Base-by-base conservation (phyloP, 2,113 vertebrate species). In the Ia io region DNA sequence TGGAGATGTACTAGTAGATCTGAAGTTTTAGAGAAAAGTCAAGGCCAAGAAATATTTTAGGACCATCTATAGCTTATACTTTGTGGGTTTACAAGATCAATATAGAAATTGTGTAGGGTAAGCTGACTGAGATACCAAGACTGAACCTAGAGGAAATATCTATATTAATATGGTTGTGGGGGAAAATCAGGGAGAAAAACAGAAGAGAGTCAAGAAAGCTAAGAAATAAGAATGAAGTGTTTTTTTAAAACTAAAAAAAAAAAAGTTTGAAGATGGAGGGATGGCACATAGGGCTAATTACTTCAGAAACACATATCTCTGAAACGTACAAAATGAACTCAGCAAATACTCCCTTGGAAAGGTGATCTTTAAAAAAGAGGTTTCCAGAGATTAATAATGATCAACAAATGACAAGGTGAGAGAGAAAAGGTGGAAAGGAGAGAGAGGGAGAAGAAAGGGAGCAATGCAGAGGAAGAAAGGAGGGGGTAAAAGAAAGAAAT, bases 311-410 rank as follows among this genome's bases (percentile, higher is more conserved):
- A n/a, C n/a, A n/a, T n/a, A 35, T 12, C 23, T 35, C 77, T 76
- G 30, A 90, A 87, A 95, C 61, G 67, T 44, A 80, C 12, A 93
- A 95, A 94, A 88, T 35, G 63, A 65, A 23, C 17, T 93, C 87
- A 94, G 69, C 25, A 94, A 94, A 89, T 47, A 93, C 5, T 88
- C 25, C 6, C 79, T 74, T 77, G 35, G 35, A 32, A 94, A 47
- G 22, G 47, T 92, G 56, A 74, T 74, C 12, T 74, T 90, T 73
- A 47, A 69, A 47, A 49, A 77, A 79, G 59, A 88, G 63, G 17
- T 71, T 44, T 84, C 51, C 32, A 23, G 37, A 56, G 5, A 78
- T 70, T 63, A 69, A 79, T 1, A 51, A 70, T 18, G 13, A 87
- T 44, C 1, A 61, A 23, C 25, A 78, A 76, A 88, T 18, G 70